These are phyloP conservation scores for Gryllus longicercus DNA, from an alignment of 2,888 invertebrate species.

Conservation along the genomic window DNA sequence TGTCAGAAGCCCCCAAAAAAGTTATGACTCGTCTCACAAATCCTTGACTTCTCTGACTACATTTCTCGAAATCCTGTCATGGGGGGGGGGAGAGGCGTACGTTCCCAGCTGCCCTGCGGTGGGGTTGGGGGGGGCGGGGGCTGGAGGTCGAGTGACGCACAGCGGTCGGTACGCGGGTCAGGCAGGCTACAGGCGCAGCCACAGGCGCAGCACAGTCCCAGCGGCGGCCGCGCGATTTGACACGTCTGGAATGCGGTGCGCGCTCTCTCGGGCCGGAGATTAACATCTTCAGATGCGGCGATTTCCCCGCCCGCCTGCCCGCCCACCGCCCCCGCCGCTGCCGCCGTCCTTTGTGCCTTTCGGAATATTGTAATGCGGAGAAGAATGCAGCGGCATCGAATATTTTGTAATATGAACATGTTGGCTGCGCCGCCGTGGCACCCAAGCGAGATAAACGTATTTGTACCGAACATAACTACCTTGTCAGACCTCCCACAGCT, in stretches of 20 bases:
- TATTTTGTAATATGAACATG: slow-evolving; percentile 8
- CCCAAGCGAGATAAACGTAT: background rate
- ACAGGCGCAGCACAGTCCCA: too few relatives aligned
- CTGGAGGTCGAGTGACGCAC: too few relatives aligned
- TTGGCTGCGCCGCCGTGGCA: background rate
- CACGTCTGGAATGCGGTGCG: slow-evolving; percentile 1
- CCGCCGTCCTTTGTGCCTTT: background rate
- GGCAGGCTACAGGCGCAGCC: too few relatives aligned
- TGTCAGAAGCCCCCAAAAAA: too few relatives aligned
- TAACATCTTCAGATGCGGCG: slow-evolving; percentile 9
- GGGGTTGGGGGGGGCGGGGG: too few relatives aligned
- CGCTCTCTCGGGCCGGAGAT: background rate
- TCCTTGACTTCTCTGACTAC: too few relatives aligned
- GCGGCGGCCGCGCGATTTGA: background rate
- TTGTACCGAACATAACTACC: background rate
- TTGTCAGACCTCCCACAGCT: background rate
- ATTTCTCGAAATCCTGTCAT: too few relatives aligned
- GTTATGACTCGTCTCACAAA: too few relatives aligned
- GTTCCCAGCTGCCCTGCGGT: too few relatives aligned
- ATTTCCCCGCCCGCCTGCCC: background rate
- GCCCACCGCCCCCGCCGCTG: background rate
- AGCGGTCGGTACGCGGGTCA: too few relatives aligned
- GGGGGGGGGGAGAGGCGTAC: too few relatives aligned
- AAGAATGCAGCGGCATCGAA: background rate
- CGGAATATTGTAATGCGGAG: background rate